Evolutionary conservation across 2,888 invertebrate genomes (phyloP), one percentile per base, ranked within the genome.

Genomic region (Eurois occulta): DNA sequence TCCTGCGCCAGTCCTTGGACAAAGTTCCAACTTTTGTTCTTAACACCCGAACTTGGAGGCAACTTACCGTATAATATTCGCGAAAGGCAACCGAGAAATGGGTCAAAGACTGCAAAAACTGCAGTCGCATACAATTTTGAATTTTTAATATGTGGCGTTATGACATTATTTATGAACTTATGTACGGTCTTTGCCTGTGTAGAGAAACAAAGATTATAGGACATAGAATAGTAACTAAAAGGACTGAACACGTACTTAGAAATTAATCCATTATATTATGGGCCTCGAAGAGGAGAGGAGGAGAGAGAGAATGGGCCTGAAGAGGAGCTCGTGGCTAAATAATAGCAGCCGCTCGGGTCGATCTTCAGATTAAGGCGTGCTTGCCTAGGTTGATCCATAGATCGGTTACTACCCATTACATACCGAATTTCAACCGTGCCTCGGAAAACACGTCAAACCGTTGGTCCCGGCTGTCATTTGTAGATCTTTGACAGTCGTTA

Each of bases 21-120:
- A 32, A 62, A 86, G 64, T 77, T 73, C 75, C 21, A 86, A 84
- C 78, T 84, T 82, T 82, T 72, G 82, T 77, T 86, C 80, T 79
- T 87, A 84, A 84, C 64, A 72, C 73, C 66, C 55, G 28, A 84
- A 88, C 69, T 84, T 88, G 16, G 24, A 46, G 18, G 55, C n/a
- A 71, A 78, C 35, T 64, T 88, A 69, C 77, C 62, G 52, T 75
- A 81, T 77, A 71, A 73, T 80, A 66, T n/a, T 68, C 72, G 8
- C 60, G 24, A 82, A 73, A 72, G 24, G 66, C 68, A 38, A 80
- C 75, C 28, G n/a, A 67, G 58, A 87, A 85, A 71, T 81, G 71
- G 88, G 83, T 76, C 77, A 75, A 78, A 77, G 64, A 79, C 38
- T 76, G 32, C 73, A 77, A 85, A 84, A 87, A 78, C 67, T 76